These are phyloP conservation scores for Pardalotus punctatus DNA, from an alignment of 2,113 vertebrate species.

Conservation along the genomic window DNA sequence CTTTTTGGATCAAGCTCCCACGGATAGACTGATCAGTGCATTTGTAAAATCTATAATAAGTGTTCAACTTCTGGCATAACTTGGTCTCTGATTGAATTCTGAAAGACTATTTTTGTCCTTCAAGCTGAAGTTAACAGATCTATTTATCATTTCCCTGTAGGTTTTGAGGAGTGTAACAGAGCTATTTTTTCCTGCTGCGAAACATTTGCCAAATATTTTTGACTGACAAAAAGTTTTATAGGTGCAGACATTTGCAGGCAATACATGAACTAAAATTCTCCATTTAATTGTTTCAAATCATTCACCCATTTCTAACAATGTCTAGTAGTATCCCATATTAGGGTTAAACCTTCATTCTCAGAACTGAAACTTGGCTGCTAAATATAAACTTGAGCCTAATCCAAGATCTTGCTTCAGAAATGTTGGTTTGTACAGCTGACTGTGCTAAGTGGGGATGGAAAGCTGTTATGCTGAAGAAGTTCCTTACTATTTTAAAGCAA, in stretches of 20 bases:
- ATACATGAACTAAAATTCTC: background rate
- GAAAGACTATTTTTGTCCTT: background rate
- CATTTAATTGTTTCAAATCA: background rate
- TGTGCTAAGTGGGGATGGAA: constrained; percentile 25
- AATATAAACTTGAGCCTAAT: constrained; percentile 33
- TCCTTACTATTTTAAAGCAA: constrained; percentile 42
- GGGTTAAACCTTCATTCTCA: constrained; percentile 26
- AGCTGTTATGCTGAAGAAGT: constrained; percentile 27
- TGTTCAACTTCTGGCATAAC: background rate
- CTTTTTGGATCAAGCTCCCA: background rate
- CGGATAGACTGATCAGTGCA: background rate
- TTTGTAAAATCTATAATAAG: background rate
- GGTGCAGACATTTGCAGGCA: background rate
- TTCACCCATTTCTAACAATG: background rate
- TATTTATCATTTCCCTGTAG: background rate
- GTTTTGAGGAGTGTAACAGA: background rate
- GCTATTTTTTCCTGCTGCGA: background rate
- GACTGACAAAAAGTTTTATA: background rate
- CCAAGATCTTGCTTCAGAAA: constrained; percentile 41
- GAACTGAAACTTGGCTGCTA: constrained; percentile 29
- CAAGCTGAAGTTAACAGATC: background rate
- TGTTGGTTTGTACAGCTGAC: constrained; percentile 37
- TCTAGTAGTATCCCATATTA: background rate
- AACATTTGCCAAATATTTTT: background rate
- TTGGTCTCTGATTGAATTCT: background rate